Evolutionary conservation across 2,113 vertebrate genomes (phyloP), one percentile per base, ranked within the genome.

Genomic region (Hypocryptadius cinnamomeus): DNA sequence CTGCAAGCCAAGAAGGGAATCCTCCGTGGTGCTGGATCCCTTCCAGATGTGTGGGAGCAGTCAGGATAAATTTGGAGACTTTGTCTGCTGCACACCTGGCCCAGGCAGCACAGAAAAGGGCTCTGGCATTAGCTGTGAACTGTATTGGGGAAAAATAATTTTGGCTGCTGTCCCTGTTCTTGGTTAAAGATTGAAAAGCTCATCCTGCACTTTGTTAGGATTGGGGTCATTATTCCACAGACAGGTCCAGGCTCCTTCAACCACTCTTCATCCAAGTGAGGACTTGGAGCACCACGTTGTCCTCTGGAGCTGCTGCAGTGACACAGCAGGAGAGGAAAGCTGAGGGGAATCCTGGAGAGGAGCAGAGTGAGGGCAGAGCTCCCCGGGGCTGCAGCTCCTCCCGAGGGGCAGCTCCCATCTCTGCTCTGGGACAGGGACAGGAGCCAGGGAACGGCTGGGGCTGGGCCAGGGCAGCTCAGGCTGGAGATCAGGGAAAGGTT

Each of bases 251-350:
- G 61, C 31, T 87, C 24, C 22, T 60, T 39, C 27, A 8, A 9
- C 13, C 37, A 6, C 30, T 13, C 0, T 0, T 13, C 31, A 6
- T 23, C 45, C 21, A 13, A 2, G 47, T 10, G 33, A 31, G 53
- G 31, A 3, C 27, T n/a, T 22, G 33, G 48, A 79, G 44, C 61
- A 20, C 3, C 23, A 20, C 0, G 0, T 2, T 65, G 8, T 37
- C 42, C 71, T 39, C 44, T 8, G 27, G 77, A 89, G 54, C 53
- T 65, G 35, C 21, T 11, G 54, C 1, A 20, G 30, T 9, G 53
- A 4, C 59, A 2, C 37, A 44, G 59, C 15, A 87, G 65, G n/a
- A 74, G 56, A 40, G 30, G 20, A 2, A 4, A 40, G 54, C 15
- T 70, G 50, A 45, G 60, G 78, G 31, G 40, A 23, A n/a, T 13